Percentiles rank a stretch among this genome's conserved stretches.
Evolutionary conservation across 92 coral and sea anemone genomes (phyloP).

Genomic region (Zoanthus sociatus): DNA sequence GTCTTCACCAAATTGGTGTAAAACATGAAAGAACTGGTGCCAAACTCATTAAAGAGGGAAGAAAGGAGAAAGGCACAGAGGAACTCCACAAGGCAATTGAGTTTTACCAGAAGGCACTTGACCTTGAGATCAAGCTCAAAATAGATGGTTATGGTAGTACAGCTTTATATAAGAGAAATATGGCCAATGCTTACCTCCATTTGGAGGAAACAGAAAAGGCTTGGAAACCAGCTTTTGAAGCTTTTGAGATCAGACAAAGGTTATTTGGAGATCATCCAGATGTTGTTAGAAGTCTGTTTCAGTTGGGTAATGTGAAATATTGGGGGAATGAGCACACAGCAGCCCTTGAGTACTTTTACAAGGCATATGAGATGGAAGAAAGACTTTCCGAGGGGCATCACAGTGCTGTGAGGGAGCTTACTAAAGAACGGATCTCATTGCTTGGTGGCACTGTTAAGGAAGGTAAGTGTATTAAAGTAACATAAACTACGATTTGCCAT

Average conservation of each 20-base stretch:
- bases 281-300: constrained; percentile 71
- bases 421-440: constrained; percentile 21
- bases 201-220: constrained; percentile 58
- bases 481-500: too few relatives aligned
- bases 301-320: constrained; percentile 63
- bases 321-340: constrained; percentile 36
- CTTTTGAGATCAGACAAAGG: constrained; percentile 56
- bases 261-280: constrained; percentile 65
- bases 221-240: constrained; percentile 55
- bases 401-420: constrained; percentile 53
- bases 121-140: constrained; percentile 59
- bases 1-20: constrained; percentile 70
- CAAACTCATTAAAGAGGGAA: neutral
- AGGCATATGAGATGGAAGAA: constrained; percentile 79
- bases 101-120: constrained; percentile 60
- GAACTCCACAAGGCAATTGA: constrained; percentile 58
- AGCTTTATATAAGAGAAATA: constrained; percentile 60
- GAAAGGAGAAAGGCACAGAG: constrained; percentile 1
- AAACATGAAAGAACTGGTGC: constrained; percentile 54
- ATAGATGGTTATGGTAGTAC: constrained; percentile 65
- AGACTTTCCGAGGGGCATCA: constrained; percentile 60
- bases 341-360: constrained; percentile 58
- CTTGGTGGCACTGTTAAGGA: neutral
- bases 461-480: neutral
- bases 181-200: constrained; percentile 65